A percentile compares a stretch with the other conserved stretches of the same genome.
Conservation (phyloP, 2,113 vertebrate genomes). For the Myotis davidii region DNA sequence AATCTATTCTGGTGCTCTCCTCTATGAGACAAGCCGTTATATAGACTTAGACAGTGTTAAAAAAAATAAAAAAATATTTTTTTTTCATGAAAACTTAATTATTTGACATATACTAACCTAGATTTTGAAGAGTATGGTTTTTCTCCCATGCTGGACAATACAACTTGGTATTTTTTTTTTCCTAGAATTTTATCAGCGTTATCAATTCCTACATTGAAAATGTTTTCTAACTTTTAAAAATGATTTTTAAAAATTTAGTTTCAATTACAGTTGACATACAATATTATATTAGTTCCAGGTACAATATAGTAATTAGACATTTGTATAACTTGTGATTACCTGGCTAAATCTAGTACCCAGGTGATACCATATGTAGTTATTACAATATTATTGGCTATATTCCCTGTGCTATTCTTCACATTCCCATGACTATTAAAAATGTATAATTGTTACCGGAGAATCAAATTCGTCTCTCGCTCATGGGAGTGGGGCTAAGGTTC, state of each 20-base stretch:
- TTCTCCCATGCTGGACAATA: neutral
- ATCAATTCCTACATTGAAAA: neutral
- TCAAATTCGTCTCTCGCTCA: too few relatives aligned
- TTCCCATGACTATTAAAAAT: neutral
- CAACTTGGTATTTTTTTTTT: neutral
- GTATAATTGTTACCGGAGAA: neutral
- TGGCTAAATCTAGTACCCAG: neutral
- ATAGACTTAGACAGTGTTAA: too few relatives aligned
- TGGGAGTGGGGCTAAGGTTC: too few relatives aligned
- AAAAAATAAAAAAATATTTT: neutral
- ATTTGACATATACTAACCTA: neutral
- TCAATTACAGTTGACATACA: neutral
- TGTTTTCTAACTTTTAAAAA: neutral
- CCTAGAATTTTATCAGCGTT: conserved; percentile 36
- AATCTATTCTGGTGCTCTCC: too few relatives aligned
- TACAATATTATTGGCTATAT: neutral
- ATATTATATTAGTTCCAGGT: neutral
- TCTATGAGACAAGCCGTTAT: too few relatives aligned
- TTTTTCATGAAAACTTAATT: neutral
- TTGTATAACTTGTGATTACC: neutral
- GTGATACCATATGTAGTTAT: neutral
- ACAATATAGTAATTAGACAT: neutral
- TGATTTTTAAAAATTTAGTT: neutral
- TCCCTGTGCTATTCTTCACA: neutral
- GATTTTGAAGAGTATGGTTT: neutral